These are phyloP conservation scores for Pangasius mekongensis DNA, from an alignment of 2,797 vertebrate species.

Conservation along the genomic window DNA sequence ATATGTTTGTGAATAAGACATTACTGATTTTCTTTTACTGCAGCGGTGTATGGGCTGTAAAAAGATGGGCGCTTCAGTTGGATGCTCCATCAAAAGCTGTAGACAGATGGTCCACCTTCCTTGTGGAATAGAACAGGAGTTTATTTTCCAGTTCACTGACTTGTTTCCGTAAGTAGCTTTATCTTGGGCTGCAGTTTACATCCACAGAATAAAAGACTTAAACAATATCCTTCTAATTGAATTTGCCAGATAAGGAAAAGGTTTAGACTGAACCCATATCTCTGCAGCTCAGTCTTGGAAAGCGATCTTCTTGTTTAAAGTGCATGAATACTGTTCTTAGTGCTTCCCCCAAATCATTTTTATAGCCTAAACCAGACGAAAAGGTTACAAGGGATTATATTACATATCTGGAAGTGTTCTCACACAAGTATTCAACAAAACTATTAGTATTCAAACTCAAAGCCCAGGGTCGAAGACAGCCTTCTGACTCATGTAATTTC, in stretches of 20 bases:
- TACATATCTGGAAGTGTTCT: neutral
- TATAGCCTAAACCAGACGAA: neutral
- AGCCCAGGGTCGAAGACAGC: neutral
- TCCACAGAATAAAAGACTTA: neutral
- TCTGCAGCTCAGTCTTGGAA: neutral
- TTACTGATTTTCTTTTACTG: conserved; percentile 48
- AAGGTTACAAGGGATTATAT: neutral
- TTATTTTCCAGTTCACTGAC: conserved; percentile 89
- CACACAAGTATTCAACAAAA: neutral
- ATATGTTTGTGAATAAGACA: neutral
- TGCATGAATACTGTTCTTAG: neutral
- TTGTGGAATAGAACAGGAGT: conserved; percentile 82
- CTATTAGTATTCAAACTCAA: neutral
- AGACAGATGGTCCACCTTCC: conserved; percentile 88
- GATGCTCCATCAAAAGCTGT: conserved; percentile 85
- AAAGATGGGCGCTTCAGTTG: conserved; percentile 87
- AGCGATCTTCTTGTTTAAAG: neutral
- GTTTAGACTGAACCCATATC: neutral
- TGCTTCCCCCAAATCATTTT: neutral
- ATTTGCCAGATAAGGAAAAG: neutral
- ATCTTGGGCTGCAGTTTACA: neutral
- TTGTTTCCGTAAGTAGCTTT: conserved; percentile 83
- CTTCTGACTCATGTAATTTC: neutral
- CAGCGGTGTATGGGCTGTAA: conserved; percentile 86
- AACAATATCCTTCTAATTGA: neutral